Conservation (phyloP, 2,797 vertebrate genomes). For the Scolopax bukidnonensis region DNA sequence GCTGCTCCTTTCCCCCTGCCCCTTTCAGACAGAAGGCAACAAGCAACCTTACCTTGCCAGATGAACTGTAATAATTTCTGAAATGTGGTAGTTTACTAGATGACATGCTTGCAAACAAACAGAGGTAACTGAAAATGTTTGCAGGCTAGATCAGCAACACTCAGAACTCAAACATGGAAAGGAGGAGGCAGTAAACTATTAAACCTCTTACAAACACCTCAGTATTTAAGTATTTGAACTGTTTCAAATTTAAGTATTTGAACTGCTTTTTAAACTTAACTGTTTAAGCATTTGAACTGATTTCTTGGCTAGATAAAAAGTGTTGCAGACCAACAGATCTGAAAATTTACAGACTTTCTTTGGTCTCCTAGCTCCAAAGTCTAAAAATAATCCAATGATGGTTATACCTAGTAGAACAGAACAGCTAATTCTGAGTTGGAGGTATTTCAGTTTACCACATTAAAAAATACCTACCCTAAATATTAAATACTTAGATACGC, state of each 20-base stretch:
- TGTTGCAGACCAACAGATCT: background rate
- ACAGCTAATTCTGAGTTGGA: background rate
- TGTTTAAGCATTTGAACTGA: background rate
- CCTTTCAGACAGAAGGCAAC: background rate
- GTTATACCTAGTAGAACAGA: background rate
- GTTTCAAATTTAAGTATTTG: background rate
- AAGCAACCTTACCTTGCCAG: background rate
- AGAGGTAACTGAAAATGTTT: background rate
- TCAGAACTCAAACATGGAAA: background rate
- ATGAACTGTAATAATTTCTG: background rate
- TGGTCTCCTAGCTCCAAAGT: background rate
- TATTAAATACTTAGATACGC: background rate
- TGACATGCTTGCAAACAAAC: background rate
- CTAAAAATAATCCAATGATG: background rate
- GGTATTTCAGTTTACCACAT: background rate
- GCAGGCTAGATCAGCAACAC: background rate
- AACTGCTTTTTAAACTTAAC: background rate
- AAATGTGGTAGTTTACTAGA: background rate
- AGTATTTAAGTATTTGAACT: background rate
- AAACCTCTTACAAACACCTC: background rate
- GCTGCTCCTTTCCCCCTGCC: background rate
- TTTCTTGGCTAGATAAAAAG: background rate
- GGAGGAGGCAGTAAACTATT: background rate
- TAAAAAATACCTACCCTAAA: background rate
- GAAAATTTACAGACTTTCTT: background rate